Percentiles rank a stretch among this genome's conserved stretches.
phyloP scores from a whole-genome alignment of 2,888 invertebrate species.

The Nezara viridula region DNA sequence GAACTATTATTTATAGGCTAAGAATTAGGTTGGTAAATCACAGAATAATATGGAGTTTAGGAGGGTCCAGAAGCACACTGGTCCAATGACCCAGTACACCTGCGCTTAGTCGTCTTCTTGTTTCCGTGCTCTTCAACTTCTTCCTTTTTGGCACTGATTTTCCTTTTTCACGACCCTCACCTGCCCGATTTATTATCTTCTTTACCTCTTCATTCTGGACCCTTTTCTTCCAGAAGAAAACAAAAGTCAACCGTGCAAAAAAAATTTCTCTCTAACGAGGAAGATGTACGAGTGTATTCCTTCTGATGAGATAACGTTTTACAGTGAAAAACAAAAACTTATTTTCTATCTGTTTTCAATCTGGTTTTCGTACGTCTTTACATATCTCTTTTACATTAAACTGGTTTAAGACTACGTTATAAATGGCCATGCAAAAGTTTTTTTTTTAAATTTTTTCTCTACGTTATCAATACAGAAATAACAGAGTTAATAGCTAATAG shows the following conservation, averaged over 20 bases:
- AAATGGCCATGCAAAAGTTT: too few species aligned
- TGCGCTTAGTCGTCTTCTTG: slow-evolving; percentile 29
- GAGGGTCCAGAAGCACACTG: neutral
- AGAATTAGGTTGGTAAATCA: neutral
- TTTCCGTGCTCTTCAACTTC: neutral
- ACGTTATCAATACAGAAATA: too few species aligned
- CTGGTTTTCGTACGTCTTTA: neutral
- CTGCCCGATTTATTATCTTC: slow-evolving; percentile 31
- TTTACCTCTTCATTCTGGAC: slow-evolving; percentile 12
- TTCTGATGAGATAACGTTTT: neutral
- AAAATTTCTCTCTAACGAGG: neutral
- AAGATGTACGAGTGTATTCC: neutral
- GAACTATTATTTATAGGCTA: neutral
- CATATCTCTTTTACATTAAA: too few species aligned
- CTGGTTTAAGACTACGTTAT: too few species aligned
- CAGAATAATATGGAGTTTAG: neutral
- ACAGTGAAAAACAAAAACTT: neutral
- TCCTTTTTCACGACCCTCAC: slow-evolving; percentile 38
- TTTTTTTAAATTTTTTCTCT: too few species aligned
- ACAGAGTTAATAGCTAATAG: too few species aligned
- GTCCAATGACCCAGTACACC: slow-evolving; percentile 46
- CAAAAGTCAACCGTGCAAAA: neutral
- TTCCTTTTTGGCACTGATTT: slow-evolving; percentile 30
- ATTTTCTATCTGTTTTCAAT: neutral
- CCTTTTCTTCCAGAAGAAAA: neutral